phyloP scores from a whole-genome alignment of 2,113 vertebrate species.

The Oriolus oriolus region DNA sequence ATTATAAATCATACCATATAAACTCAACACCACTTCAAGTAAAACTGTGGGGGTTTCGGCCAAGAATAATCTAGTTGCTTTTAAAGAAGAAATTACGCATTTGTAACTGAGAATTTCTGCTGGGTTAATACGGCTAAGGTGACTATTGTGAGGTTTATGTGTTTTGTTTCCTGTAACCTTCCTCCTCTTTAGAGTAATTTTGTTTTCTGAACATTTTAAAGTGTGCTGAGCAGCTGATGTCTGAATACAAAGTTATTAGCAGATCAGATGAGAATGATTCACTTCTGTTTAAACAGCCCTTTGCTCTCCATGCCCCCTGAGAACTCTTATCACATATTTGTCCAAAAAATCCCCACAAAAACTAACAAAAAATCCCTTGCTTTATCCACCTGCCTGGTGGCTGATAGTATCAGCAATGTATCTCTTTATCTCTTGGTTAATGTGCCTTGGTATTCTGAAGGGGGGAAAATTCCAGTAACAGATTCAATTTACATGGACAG shows the following conservation, averaged over 20 bases:
- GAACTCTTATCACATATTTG: constrained; percentile 77
- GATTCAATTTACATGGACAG: constrained; percentile 77
- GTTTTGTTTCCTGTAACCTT: neutral
- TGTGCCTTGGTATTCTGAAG: constrained; percentile 79
- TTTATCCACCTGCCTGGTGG: constrained; percentile 70
- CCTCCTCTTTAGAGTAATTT: neutral
- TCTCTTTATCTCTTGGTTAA: constrained; percentile 77
- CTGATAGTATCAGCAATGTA: constrained; percentile 66
- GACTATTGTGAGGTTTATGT: neutral
- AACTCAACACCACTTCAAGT: constrained; percentile 29
- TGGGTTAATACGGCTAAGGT: neutral
- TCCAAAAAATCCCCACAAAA: constrained; percentile 62
- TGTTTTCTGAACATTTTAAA: constrained; percentile 50
- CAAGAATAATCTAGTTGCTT: neutral
- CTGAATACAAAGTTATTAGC: constrained; percentile 69
- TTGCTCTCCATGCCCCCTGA: constrained; percentile 58
- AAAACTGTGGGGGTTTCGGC: neutral
- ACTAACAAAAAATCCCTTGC: constrained; percentile 20
- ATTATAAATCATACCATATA: constrained; percentile 45
- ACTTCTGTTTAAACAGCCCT: constrained; percentile 73
- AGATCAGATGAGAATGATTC: constrained; percentile 65
- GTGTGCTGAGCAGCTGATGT: constrained; percentile 35
- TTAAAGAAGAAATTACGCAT: constrained; percentile 11
- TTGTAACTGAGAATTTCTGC: neutral
- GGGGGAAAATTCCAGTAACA: constrained; percentile 78